phyloP scores from a whole-genome alignment of 2,888 invertebrate species.

The Sceliomorpha sp. region DNA sequence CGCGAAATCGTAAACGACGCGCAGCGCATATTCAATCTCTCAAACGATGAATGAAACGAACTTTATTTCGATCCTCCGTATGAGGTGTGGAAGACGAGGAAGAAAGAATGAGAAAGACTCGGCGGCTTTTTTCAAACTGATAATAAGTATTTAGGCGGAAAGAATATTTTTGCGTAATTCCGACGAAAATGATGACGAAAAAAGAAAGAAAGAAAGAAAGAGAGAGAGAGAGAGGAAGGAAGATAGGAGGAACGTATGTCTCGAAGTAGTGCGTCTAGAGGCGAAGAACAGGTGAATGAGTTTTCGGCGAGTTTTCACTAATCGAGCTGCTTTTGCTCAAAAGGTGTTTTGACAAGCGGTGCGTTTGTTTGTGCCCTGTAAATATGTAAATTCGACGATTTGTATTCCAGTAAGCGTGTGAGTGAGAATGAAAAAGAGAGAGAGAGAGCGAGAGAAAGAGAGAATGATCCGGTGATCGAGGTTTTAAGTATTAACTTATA shows the following conservation, averaged over 20 bases:
- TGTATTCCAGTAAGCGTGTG: slow-evolving; percentile 65
- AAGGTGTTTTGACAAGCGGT: slow-evolving; percentile 60
- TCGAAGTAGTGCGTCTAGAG: slow-evolving; percentile 40
- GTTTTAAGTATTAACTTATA: slow-evolving; percentile 51
- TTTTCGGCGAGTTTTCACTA: slow-evolving; percentile 40
- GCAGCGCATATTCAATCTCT: slow-evolving; percentile 54
- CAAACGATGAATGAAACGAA: slow-evolving; percentile 28
- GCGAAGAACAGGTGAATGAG: too few species aligned
- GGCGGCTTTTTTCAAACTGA: slow-evolving; percentile 45
- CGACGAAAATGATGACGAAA: slow-evolving; percentile 17
- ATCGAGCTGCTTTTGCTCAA: slow-evolving; percentile 55
- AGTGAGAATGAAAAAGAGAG: slow-evolving; percentile 19
- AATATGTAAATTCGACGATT: slow-evolving; percentile 78
- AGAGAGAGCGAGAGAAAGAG: slow-evolving; percentile 22
- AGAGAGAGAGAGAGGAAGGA: slow-evolving; percentile 10
- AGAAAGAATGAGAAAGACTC: slow-evolving; percentile 14
- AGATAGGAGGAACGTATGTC: slow-evolving; percentile 33
- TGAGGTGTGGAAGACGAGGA: background rate
- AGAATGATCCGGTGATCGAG: slow-evolving; percentile 36
- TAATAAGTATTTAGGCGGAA: slow-evolving; percentile 40
- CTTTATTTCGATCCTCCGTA: slow-evolving; percentile 1
- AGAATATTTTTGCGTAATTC: slow-evolving; percentile 54
- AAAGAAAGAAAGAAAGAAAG: slow-evolving; percentile 12
- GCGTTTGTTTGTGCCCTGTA: slow-evolving; percentile 77
- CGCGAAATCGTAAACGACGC: slow-evolving; percentile 44